Base-by-base conservation (phyloP, 2,888 invertebrate species). In the Tiphia femorata region DNA sequence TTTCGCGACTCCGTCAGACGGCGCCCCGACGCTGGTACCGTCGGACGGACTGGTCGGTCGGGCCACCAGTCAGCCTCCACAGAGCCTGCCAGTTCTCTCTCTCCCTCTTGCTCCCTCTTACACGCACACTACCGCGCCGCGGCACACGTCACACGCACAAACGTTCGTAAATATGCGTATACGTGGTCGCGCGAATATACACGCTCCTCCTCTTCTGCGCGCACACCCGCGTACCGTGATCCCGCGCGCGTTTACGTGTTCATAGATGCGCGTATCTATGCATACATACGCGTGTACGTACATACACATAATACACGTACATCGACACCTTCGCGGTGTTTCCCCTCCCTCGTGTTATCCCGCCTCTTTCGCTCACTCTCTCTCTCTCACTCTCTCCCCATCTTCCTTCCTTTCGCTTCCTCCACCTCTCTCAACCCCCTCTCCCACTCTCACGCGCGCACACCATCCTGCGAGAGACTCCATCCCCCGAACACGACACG, bases 11-110 rank as follows among this genome's bases (percentile, higher is more conserved):
- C 73, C 70, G 72, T 70, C 64, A 70, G 74, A 72, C 73, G 74
- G 74, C 75, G 75, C 74, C 70, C 62, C 69, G 68, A 72, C 68
- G 66, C 70, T 72, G 66, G 58, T 65, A 70, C 35, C 72, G 64
- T 72, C 67, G 72, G 72, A 73, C 70, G 72, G 62, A 65, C 58
- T 64, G 68, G 63, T 70, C 70, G 67, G 66, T 72, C 73, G 69
- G 70, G 67, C 70, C 68, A 70, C 70, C 75, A 76, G 77, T 76
- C 75, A 76, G 75, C 76, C 67, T 76, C 74, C 73, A 72, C 71
- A 70, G 72, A 71, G 73, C 73, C 67, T 67, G 52, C 47, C n/a
- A 2, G n/a, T 12, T 35, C 33, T 21, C 17, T 19, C 35, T 30
- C 35, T 23, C 10, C 10, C 30, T 43, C 41, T 23, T 23, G 20